These are phyloP conservation scores for Argyresthia albistria DNA, from an alignment of 2,888 invertebrate genomes.

Conservation along the genomic window DNA sequence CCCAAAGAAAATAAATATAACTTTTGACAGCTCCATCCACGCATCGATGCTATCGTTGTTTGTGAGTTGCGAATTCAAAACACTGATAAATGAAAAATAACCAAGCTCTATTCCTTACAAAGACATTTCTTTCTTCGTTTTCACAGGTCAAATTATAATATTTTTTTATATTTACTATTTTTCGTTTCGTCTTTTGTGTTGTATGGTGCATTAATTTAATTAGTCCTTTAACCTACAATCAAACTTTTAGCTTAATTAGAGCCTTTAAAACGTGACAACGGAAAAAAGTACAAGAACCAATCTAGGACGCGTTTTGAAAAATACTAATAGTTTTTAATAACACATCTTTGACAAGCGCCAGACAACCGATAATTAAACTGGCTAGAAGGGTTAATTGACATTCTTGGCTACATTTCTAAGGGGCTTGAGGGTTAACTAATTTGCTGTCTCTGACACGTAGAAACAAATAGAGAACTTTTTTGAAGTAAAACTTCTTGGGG, in stretches of 20 bases:
- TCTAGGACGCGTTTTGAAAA: conserved; percentile 32
- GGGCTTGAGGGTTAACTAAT: conserved; percentile 10
- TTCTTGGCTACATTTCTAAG: conserved; percentile 6
- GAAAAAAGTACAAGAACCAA: conserved; percentile 32
- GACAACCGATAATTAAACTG: conserved; percentile 61
- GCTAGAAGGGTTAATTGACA: conserved; percentile 28
- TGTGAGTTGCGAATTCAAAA: conserved; percentile 50
- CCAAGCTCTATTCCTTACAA: neutral
- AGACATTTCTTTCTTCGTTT: no score
- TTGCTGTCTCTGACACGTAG: neutral
- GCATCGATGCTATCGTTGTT: conserved; percentile 61
- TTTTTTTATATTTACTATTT: no score
- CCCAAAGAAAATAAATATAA: conserved; percentile 71
- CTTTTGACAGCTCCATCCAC: conserved; percentile 60
- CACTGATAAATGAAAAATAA: conserved; percentile 34
- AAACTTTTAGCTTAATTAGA: conserved; percentile 59
- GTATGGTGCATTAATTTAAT: no score
- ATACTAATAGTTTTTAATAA: conserved; percentile 67
- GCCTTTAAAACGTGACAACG: conserved; percentile 37
- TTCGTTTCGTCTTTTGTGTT: no score
- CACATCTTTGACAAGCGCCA: conserved; percentile 44
- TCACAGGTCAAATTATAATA: no score
- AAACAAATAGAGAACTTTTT: neutral
- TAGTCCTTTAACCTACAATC: conserved; percentile 34
- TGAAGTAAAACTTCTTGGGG: no score